Evolutionary conservation across 2,888 invertebrate species (phyloP), one percentile per base, ranked within the genome.

Genomic region (Thereva nobilitata): DNA sequence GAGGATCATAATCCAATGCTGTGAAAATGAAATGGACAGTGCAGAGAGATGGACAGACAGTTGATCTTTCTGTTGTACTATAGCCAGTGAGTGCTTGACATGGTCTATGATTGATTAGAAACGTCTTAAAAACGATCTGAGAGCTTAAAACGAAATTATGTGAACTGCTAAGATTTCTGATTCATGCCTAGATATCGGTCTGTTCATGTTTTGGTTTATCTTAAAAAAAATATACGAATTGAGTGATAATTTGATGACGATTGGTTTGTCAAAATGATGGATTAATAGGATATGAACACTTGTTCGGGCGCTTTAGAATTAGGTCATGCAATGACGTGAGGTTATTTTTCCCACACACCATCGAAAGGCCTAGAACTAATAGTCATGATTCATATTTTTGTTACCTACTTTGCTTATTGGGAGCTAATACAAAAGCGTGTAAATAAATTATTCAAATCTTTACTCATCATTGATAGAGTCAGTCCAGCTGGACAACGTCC

Each of bases 191-290:
- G 64, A 64, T 64, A 64, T 64, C 53, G 7, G 5, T 35, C 10
- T 53, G 38, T 44, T 44, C 53, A 53, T 53, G 53, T 64, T 52
- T 52, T 66, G 23, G 66, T 66, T 56, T 49, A 57, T 47, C 12
- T 49, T 34, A 41, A 34, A 42, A 1, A 23, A 23, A 23, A 23
- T 23, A 23, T 23, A 1, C 50, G 50, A 56, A 34, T 54, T 59
- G 56, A 66, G 66, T 57, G 66, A 66, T 66, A 66, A 66, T 52
- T 47, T 66, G 66, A 66, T 66, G 66, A 66, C 44, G 49, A 50
- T 57, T 34, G 35, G 6, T 54, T 54, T 55, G 47, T 65, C 55
- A 65, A 65, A 65, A 65, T 65, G 65, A 65, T 65, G 65, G 47
- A 65, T 54, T 49, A 65, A 23, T 40, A 55, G 65, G 65, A 65